phyloP scores from a whole-genome alignment of 2,888 invertebrate species.

The Mesorhabditis sp. region DNA sequence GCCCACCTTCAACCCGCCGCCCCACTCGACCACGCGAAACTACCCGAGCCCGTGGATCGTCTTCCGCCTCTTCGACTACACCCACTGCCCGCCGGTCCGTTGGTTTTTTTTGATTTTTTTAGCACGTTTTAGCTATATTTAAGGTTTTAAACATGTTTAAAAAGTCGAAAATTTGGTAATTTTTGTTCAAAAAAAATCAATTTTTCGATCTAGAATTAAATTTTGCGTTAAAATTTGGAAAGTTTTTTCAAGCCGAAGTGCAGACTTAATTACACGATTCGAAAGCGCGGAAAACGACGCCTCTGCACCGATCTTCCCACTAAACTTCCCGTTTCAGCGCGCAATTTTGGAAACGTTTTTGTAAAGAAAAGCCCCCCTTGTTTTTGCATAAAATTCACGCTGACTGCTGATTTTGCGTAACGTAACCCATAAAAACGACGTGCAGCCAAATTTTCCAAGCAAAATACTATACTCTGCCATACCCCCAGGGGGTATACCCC shows the following conservation, averaged over 20 bases:
- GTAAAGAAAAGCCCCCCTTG: background rate
- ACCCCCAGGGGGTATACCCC: too few species aligned
- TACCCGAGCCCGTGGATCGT: conserved; percentile 94
- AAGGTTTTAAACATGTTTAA: too few species aligned
- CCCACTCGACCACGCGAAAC: conserved; percentile 80
- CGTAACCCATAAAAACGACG: too few species aligned
- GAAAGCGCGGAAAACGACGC: background rate
- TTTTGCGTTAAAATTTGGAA: background rate
- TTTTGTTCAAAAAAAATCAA: too few species aligned
- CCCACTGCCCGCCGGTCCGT: conserved; percentile 82
- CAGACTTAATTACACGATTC: background rate
- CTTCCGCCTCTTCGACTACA: conserved; percentile 92
- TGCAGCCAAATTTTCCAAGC: too few species aligned
- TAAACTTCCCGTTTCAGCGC: background rate
- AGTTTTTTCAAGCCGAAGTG: background rate
- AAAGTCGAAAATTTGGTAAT: too few species aligned
- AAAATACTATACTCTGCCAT: too few species aligned
- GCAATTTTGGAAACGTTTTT: background rate
- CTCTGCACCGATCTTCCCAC: too few species aligned
- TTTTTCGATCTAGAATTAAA: background rate
- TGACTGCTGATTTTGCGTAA: too few species aligned
- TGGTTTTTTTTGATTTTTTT: conserved; percentile 5
- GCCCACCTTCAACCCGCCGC: conserved; percentile 78
- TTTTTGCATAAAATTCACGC: too few species aligned
- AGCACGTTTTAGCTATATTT: background rate